Evolutionary conservation across 2,797 vertebrate species (phyloP).

Genomic region (Myotis myotis): DNA sequence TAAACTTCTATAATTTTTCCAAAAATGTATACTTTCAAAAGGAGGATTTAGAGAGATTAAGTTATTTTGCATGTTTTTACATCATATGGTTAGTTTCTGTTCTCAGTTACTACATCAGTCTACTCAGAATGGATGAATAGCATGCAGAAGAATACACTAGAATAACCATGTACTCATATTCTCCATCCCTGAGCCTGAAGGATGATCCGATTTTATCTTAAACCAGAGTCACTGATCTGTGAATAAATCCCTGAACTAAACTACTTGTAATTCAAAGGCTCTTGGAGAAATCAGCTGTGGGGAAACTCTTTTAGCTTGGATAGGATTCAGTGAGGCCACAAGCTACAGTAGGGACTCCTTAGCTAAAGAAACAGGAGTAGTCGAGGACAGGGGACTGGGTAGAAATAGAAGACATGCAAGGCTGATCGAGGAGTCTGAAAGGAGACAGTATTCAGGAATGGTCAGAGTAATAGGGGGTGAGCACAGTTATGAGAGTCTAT

Average conservation of each 20-base stretch:
- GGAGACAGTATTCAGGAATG: not conserved
- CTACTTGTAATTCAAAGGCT: constrained; percentile 1
- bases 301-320: not conserved
- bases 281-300: not conserved
- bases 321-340: not conserved
- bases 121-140: constrained; percentile 47
- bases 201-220: constrained; percentile 60
- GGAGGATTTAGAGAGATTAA: constrained; percentile 45
- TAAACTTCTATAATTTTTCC: not conserved
- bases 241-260: constrained; percentile 2
- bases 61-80: constrained; percentile 17
- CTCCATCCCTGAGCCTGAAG: not conserved
- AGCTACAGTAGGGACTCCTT: not conserved
- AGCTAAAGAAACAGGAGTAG: not conserved
- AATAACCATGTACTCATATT: constrained; percentile 22
- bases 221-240: constrained; percentile 46
- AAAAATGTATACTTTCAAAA: constrained; percentile 36
- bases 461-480: not conserved
- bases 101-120: constrained; percentile 31
- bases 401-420: not conserved
- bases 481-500: not conserved
- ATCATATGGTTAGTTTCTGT: constrained; percentile 40
- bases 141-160: constrained; percentile 21
- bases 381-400: not conserved
- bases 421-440: not conserved